Base-by-base conservation (phyloP, 2,888 invertebrate species). In the Habrosyne pyritoides region DNA sequence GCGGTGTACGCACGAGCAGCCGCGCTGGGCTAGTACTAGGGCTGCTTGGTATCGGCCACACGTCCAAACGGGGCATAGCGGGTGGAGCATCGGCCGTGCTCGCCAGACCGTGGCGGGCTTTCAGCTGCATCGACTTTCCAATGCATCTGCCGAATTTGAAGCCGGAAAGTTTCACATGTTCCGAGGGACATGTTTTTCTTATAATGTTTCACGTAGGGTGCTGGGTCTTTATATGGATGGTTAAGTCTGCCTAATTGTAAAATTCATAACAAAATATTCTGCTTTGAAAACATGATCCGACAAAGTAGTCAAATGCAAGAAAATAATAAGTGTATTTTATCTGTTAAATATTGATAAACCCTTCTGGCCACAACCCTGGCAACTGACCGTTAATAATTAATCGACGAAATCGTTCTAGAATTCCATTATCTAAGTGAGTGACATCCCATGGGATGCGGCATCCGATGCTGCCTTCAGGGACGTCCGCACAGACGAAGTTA, bases 361-460 rank as follows among this genome's bases (percentile, higher is more conserved):
- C 59, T 61, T 58, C 28, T n/a, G 56, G 47, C 53, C 52, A 54
- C 53, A 14, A 42, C 60, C 54, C 61, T 53, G 53, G 47, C 51
- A 48, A 52, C 60, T 30, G 26, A 26, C 26, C 28, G 26, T 47
- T 81, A 83, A 81, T 84, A 84, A 86, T 86, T 84, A 83, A 63
- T 66, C 62, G 66, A 64, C 53, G 69, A 72, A 77, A 81, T 83
- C 82, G 79, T 79, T 81, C 81, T 75, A 81, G 84, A 81, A 87
- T 87, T 87, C 87, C 86, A 91, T 91, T 90, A 89, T 69, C 75
- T 72, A 75, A 84, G 82, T 84, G 84, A 87, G 83, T 82, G 84
- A 84, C 76, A 76, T 88, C 91, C 87, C 89, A 59, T 57, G 87
- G 86, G 90, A 85, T 68, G 61, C 68, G 69, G 79, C 79, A 81